Evolutionary conservation across 2,797 vertebrate species (phyloP).

Genomic region (Esox masquinongy): DNA sequence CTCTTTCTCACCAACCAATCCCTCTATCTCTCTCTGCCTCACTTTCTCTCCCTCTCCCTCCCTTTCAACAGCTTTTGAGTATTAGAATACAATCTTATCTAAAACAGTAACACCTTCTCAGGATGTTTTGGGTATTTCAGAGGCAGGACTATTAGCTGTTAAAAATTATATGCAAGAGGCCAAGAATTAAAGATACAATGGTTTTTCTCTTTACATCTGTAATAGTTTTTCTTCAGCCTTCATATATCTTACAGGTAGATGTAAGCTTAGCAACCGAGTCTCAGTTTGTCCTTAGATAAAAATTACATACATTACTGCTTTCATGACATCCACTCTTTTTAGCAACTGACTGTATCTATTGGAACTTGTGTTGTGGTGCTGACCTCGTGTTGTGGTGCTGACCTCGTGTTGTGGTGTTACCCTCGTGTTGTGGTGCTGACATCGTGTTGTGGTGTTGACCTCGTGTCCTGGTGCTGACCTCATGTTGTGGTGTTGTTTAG

Average conservation of each 20-base stretch:
- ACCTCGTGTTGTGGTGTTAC: too few relatives aligned
- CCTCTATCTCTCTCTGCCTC: not conserved
- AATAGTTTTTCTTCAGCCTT: not conserved
- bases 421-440: too few relatives aligned
- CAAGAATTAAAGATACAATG: too few relatives aligned
- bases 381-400: too few relatives aligned
- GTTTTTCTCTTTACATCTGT: not conserved
- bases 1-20: too few relatives aligned
- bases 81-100: not conserved
- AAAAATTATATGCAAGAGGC: not conserved
- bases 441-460: too few relatives aligned
- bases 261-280: not conserved
- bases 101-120: not conserved
- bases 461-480: too few relatives aligned
- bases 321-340: not conserved
- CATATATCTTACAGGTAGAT: not conserved
- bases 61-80: not conserved
- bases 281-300: not conserved
- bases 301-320: not conserved
- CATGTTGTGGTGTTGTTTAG: not conserved
- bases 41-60: not conserved
- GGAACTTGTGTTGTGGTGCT: too few relatives aligned
- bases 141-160: not conserved
- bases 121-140: not conserved
- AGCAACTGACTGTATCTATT: too few relatives aligned